Evolutionary conservation across 2,797 vertebrate genomes (phyloP).

Genomic region (Manis crassicaudata): DNA sequence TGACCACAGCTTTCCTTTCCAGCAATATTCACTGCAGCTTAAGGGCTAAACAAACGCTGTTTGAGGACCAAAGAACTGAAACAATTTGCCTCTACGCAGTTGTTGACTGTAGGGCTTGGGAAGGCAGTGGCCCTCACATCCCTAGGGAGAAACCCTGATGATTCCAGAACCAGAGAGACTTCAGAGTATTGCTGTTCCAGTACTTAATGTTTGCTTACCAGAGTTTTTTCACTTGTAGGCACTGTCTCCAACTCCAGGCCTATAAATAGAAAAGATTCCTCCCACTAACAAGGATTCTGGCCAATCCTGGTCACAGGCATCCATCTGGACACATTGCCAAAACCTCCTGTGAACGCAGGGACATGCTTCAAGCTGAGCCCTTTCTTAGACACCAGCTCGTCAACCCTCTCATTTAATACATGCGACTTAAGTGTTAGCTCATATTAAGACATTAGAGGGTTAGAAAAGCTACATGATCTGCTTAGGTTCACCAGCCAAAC

Average conservation of each 20-base stretch:
- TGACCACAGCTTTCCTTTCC: conserved; percentile 44
- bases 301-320: not conserved
- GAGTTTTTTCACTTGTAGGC: not conserved
- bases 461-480: not conserved
- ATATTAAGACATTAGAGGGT: not conserved
- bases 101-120: not conserved
- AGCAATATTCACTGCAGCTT: conserved; percentile 65
- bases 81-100: not conserved
- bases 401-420: fast-evolving
- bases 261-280: not conserved
- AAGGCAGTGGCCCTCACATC: not conserved
- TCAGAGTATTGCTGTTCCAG: not conserved
- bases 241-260: not conserved
- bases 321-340: not conserved
- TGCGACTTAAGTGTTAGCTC: not conserved
- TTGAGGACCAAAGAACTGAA: conserved; percentile 48
- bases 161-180: not conserved
- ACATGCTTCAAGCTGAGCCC: not conserved
- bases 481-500: not conserved
- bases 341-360: not conserved
- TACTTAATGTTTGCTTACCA: not conserved
- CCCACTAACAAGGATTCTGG: not conserved
- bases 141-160: fast-evolving
- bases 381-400: not conserved
- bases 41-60: conserved; percentile 73